phyloP scores from a whole-genome alignment of 2,113 vertebrate genomes.

The Sorex fumeus region DNA sequence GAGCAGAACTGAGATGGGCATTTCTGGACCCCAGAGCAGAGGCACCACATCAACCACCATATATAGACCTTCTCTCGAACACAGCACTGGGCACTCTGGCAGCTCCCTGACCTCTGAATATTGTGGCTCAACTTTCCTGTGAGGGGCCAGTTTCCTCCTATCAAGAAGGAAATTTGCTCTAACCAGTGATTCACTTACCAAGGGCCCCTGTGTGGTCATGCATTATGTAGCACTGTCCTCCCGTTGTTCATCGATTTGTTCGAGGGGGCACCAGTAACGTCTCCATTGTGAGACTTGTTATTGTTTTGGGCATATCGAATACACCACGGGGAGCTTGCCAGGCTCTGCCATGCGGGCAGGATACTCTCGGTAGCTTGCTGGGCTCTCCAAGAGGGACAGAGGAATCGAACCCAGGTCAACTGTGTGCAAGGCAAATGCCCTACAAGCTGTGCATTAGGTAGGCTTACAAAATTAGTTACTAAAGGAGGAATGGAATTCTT shows the following conservation, averaged over 20 bases:
- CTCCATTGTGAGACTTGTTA: too few species aligned
- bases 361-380: too few species aligned
- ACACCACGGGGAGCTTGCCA: too few species aligned
- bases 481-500: too few species aligned
- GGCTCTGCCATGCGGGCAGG: too few species aligned
- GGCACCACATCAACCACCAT: neutral
- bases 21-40: neutral
- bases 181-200: slow-evolving; percentile 25
- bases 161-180: neutral
- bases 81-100: neutral
- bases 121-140: neutral
- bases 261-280: too few species aligned
- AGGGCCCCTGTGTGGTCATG: neutral
- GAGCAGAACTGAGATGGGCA: neutral
- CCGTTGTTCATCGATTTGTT: too few species aligned
- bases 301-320: too few species aligned
- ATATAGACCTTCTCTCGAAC: neutral
- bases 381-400: too few species aligned
- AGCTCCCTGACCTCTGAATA: neutral
- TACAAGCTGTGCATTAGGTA: neutral
- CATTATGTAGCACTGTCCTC: too few species aligned
- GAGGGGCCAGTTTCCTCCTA: neutral
- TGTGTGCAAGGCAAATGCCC: too few species aligned
- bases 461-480: neutral
- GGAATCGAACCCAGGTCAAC: too few species aligned